Conservation (phyloP, 2,113 vertebrate genomes). For the Rhinogobius similis region DNA sequence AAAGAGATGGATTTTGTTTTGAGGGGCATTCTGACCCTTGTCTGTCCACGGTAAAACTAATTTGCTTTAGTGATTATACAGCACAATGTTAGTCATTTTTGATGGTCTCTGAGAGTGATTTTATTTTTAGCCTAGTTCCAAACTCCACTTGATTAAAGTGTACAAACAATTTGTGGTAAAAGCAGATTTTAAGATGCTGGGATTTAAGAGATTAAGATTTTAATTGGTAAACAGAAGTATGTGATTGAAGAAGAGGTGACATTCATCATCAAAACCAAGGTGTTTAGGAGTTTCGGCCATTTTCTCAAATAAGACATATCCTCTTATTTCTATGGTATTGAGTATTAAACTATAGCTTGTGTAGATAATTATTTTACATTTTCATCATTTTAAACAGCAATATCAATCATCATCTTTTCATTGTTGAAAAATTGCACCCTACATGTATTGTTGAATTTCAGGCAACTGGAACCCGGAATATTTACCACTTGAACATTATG, state of each 20-base stretch:
- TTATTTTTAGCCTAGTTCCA: neutral
- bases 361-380: no score
- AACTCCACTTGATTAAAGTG: neutral
- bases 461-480: no score
- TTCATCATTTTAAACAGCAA: no score
- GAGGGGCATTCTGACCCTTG: neutral
- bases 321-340: no score
- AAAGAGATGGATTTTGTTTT: neutral
- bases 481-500: no score
- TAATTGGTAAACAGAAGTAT: neutral
- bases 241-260: neutral
- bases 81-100: neutral
- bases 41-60: slow-evolving; percentile 2
- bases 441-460: no score
- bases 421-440: no score
- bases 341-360: no score
- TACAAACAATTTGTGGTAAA: neutral
- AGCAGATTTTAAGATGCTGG: neutral
- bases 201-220: slow-evolving; percentile 1
- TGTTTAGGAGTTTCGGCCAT: neutral
- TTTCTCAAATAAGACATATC: neutral
- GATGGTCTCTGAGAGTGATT: neutral
- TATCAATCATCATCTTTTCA: no score
- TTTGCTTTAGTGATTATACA: neutral
- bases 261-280: neutral